Conservation (phyloP, 2,888 invertebrate genomes). For the Conchocele bisecta region DNA sequence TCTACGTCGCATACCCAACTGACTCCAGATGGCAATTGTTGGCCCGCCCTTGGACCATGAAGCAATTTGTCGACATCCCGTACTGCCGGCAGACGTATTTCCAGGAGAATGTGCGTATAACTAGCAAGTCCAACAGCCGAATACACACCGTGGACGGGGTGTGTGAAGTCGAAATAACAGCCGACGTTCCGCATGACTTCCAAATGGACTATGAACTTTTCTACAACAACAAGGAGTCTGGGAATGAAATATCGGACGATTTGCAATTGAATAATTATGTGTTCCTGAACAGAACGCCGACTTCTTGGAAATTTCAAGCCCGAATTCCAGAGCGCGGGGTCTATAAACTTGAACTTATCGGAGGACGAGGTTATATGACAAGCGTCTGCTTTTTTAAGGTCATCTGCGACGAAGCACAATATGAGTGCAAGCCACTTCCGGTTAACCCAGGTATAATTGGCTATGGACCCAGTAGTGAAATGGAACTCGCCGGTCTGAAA, state of each 20-base stretch:
- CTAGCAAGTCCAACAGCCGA: slow-evolving; percentile 34
- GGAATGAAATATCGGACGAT: slow-evolving; percentile 39
- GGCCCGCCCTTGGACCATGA: slow-evolving; percentile 35
- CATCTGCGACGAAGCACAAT: slow-evolving; percentile 44
- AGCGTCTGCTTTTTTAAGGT: slow-evolving; percentile 58
- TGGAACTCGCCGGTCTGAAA: slow-evolving; percentile 46
- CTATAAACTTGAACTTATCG: slow-evolving; percentile 54
- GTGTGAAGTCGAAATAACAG: slow-evolving; percentile 37
- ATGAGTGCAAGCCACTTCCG: slow-evolving; percentile 54
- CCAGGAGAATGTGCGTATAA: slow-evolving; percentile 19
- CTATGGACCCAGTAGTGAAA: slow-evolving; percentile 56
- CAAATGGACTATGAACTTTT: slow-evolving; percentile 53
- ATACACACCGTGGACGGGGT: slow-evolving; percentile 28
- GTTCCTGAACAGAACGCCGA: slow-evolving; percentile 42
- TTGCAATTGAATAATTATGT: slow-evolving; percentile 61
- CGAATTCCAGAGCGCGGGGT: slow-evolving; percentile 60
- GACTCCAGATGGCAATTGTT: slow-evolving; percentile 46
- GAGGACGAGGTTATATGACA: slow-evolving; percentile 30
- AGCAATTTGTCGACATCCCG: slow-evolving; percentile 46
- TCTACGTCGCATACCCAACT: slow-evolving; percentile 31
- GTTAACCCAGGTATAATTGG: slow-evolving; percentile 56
- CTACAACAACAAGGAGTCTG: slow-evolving; percentile 59
- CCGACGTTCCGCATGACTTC: slow-evolving; percentile 24
- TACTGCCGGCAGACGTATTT: slow-evolving; percentile 35
- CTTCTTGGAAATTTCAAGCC: slow-evolving; percentile 47